Conservation (phyloP, 1,140 invertebrate species). For the Tetranychus cinnabarinus region DNA sequence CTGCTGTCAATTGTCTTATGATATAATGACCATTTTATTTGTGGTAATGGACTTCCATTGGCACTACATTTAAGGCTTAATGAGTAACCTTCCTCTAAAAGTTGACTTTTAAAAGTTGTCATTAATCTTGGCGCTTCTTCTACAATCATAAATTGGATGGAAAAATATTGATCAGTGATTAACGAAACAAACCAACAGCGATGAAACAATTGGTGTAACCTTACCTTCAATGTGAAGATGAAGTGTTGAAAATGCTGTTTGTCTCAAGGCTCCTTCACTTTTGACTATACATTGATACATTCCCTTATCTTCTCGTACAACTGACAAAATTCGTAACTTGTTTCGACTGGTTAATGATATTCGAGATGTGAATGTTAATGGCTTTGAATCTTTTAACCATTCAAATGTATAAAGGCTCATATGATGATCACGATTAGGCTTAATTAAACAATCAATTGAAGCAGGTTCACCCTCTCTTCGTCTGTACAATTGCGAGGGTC, state of each 20-base stretch:
- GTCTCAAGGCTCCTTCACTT: slow-evolving; percentile 16
- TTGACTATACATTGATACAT: slow-evolving; percentile 26
- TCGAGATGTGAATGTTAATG: background rate
- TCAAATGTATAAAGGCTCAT: background rate
- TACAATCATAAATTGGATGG: background rate
- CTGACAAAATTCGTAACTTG: slow-evolving; percentile 16
- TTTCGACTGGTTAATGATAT: background rate
- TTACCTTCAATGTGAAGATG: slow-evolving; percentile 23
- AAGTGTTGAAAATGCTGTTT: slow-evolving; percentile 18
- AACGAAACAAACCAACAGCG: background rate
- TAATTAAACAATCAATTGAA: background rate
- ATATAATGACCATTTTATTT: slow-evolving; percentile 24
- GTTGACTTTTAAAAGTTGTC: background rate
- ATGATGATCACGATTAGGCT: background rate
- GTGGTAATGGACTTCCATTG: slow-evolving; percentile 50
- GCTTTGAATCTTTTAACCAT: background rate
- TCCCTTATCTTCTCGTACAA: slow-evolving; percentile 21
- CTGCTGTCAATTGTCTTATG: slow-evolving; percentile 8
- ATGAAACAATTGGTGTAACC: slow-evolving; percentile 6
- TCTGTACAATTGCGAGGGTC: background rate
- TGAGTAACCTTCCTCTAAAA: background rate
- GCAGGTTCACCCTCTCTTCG: background rate
- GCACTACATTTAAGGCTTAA: slow-evolving; percentile 59
- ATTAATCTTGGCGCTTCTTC: background rate
- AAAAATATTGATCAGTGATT: background rate